Evolutionary conservation across 2,888 invertebrate species (phyloP).

Genomic region (Heliconius ismenius): DNA sequence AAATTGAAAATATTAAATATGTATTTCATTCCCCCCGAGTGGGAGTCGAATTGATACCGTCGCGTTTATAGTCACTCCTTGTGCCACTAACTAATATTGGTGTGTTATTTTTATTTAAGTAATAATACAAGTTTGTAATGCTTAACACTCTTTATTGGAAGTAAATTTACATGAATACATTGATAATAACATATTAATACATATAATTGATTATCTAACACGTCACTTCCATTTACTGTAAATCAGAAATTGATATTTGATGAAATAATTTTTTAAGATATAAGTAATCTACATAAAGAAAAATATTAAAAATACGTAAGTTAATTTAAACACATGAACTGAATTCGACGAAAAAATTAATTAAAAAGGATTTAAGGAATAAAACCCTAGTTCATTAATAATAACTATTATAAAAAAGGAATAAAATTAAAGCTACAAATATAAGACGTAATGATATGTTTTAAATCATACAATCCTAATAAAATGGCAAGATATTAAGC

Average conservation of each 20-base stretch:
- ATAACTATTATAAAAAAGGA: slow-evolving; percentile 13
- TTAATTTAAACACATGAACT: not conserved
- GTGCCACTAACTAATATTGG: not conserved
- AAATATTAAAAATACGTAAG: not conserved
- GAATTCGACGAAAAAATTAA: not conserved
- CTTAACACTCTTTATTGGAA: slow-evolving; percentile 69
- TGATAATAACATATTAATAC: slow-evolving; percentile 36
- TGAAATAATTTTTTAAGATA: not conserved
- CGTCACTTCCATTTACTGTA: not conserved
- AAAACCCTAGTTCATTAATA: not conserved
- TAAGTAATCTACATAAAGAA: not conserved
- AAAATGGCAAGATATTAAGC: slow-evolving; percentile 27
- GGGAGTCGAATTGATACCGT: too few species aligned
- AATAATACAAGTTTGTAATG: slow-evolving; percentile 47
- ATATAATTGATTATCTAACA: slow-evolving; percentile 10
- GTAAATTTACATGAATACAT: slow-evolving; percentile 52
- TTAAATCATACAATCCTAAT: slow-evolving; percentile 27
- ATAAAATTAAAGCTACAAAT: slow-evolving; percentile 29
- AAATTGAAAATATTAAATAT: too few species aligned
- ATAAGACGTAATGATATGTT: slow-evolving; percentile 35
- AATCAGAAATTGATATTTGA: not conserved
- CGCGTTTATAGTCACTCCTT: too few species aligned
- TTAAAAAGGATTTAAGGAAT: not conserved
- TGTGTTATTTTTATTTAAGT: not conserved
- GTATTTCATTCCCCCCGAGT: too few species aligned